phyloP scores from a whole-genome alignment of 2,113 vertebrate genomes.

The Astur gentilis region DNA sequence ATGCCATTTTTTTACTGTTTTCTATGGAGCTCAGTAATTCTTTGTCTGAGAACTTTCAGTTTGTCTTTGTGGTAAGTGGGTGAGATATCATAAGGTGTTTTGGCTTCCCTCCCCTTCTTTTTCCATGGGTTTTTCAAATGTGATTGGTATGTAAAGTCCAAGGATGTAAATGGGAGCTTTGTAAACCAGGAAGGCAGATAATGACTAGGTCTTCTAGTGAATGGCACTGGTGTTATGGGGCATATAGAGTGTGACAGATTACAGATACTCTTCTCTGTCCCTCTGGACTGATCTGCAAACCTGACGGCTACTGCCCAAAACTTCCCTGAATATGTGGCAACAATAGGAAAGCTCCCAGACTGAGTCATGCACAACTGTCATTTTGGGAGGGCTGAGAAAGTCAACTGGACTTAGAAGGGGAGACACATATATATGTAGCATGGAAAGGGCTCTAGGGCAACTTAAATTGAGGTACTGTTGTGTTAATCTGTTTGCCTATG shows the following conservation, averaged over 20 bases:
- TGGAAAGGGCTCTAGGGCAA: background rate
- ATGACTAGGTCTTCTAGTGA: background rate
- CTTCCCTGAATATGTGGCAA: background rate
- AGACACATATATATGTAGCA: background rate
- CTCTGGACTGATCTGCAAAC: background rate
- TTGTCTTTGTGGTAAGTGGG: background rate
- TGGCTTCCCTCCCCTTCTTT: background rate
- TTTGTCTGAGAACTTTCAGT: background rate
- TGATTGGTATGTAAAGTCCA: background rate
- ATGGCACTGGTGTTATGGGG: background rate
- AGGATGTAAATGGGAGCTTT: background rate
- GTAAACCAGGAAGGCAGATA: background rate
- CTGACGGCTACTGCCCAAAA: background rate
- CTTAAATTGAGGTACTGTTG: background rate
- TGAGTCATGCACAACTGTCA: background rate
- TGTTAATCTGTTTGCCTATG: background rate
- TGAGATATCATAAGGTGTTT: background rate
- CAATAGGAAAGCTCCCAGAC: background rate
- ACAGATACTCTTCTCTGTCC: background rate
- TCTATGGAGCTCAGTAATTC: background rate
- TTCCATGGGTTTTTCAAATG: background rate
- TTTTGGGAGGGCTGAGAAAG: background rate
- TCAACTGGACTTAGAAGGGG: background rate
- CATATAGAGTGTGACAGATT: background rate
- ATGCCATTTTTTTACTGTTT: background rate